Evolutionary conservation across 1,140 invertebrate species (phyloP).

Genomic region (Manduca sexta): DNA sequence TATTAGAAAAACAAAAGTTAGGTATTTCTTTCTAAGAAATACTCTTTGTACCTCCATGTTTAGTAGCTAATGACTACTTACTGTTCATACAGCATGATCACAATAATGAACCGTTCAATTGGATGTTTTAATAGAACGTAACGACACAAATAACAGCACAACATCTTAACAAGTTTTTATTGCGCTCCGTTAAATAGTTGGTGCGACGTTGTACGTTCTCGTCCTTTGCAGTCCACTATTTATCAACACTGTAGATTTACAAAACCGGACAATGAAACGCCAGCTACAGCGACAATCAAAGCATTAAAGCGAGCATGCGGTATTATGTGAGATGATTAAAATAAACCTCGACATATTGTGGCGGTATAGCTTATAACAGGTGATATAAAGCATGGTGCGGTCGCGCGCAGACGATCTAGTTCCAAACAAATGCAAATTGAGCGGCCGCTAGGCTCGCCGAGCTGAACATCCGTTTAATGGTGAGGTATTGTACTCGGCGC

Average conservation of each 20-base stretch:
- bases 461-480: conserved; percentile 58
- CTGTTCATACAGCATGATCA: neutral
- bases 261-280: no score
- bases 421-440: conserved; percentile 66
- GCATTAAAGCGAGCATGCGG: no score
- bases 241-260: no score
- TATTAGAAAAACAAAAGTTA: no score
- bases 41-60: no score
- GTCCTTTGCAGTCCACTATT: no score
- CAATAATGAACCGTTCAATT: conserved; percentile 1
- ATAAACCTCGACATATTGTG: no score
- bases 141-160: neutral
- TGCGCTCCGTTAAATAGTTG: conserved; percentile 1
- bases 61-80: no score
- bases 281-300: no score
- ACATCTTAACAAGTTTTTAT: conserved; percentile 4
- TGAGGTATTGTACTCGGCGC: conserved; percentile 48
- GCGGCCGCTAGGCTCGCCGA: conserved; percentile 32
- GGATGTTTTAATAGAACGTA: neutral
- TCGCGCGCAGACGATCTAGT: conserved; percentile 35
- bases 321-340: no score
- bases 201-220: no score
- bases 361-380: conserved; percentile 21
- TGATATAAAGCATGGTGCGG: conserved; percentile 31
- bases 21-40: no score